Conservation (phyloP, 2,797 vertebrate genomes). For the Gallinago nigripennis region DNA sequence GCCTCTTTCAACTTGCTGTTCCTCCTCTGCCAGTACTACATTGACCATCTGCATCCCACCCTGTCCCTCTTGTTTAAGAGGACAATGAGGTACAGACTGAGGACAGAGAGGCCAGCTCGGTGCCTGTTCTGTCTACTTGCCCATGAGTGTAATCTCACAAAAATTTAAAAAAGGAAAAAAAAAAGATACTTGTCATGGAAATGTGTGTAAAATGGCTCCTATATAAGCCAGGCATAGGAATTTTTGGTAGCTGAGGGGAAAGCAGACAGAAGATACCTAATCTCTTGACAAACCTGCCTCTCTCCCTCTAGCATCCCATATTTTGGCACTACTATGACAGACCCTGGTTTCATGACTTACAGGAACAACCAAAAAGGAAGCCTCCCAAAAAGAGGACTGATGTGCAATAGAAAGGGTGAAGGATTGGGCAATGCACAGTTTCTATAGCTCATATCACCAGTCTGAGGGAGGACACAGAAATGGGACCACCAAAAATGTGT, state of each 20-base stretch:
- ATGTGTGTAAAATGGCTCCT: background rate
- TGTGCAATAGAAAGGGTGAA: background rate
- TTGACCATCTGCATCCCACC: rapidly evolving
- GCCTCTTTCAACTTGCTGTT: background rate
- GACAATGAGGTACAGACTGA: background rate
- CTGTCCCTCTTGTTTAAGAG: background rate
- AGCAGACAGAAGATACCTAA: background rate
- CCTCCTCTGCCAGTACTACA: background rate
- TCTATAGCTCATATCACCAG: background rate
- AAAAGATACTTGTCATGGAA: background rate
- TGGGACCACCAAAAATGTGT: background rate
- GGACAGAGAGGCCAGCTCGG: background rate
- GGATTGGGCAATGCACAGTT: background rate
- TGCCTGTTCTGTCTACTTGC: background rate
- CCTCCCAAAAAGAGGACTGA: background rate
- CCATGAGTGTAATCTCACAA: background rate
- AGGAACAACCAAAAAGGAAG: background rate
- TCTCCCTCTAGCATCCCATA: background rate
- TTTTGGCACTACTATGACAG: background rate
- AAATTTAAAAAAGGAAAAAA: background rate
- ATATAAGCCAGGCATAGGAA: background rate
- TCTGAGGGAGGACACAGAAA: background rate
- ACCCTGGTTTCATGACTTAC: background rate
- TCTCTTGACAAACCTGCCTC: background rate
- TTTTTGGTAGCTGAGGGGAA: background rate